Conservation (phyloP, 1,140 invertebrate genomes). For the Meloidogyne chitwoodi region DNA sequence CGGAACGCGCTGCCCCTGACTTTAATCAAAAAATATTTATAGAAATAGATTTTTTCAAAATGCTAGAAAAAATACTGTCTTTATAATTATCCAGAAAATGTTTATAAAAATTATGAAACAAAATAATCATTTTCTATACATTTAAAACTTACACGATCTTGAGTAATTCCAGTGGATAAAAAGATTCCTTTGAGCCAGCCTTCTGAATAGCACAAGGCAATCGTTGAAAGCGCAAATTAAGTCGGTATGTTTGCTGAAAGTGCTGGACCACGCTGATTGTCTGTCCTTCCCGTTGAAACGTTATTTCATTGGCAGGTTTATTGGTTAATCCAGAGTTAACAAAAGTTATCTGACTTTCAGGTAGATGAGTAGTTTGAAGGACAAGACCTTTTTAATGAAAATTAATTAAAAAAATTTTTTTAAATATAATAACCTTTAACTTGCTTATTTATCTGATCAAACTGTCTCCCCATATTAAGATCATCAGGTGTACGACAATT, state of each 20-base stretch:
- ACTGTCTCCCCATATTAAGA: neutral
- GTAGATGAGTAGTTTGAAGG: neutral
- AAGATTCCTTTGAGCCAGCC: neutral
- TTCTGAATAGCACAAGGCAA: constrained; percentile 25
- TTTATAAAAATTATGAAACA: neutral
- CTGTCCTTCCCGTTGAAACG: constrained; percentile 7
- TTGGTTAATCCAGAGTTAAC: neutral
- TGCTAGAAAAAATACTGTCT: too few relatives aligned
- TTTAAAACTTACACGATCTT: constrained; percentile 20
- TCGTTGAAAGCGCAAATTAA: neutral
- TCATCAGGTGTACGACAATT: neutral
- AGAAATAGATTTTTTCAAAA: too few relatives aligned
- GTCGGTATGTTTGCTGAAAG: neutral
- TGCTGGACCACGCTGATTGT: constrained; percentile 16
- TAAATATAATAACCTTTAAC: constrained; percentile 22
- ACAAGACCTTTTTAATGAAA: neutral
- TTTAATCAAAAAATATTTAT: neutral
- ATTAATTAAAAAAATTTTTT: neutral
- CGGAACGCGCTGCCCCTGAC: constrained; percentile 22
- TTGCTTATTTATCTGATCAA: constrained; percentile 17
- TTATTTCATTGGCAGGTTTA: constrained; percentile 2
- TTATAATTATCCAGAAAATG: neutral
- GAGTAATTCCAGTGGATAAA: constrained; percentile 27
- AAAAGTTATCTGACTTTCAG: constrained; percentile 1
- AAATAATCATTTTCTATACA: neutral